phyloP scores from a whole-genome alignment of 2,113 vertebrate genomes.

The Paramormyrops kingsleyae region DNA sequence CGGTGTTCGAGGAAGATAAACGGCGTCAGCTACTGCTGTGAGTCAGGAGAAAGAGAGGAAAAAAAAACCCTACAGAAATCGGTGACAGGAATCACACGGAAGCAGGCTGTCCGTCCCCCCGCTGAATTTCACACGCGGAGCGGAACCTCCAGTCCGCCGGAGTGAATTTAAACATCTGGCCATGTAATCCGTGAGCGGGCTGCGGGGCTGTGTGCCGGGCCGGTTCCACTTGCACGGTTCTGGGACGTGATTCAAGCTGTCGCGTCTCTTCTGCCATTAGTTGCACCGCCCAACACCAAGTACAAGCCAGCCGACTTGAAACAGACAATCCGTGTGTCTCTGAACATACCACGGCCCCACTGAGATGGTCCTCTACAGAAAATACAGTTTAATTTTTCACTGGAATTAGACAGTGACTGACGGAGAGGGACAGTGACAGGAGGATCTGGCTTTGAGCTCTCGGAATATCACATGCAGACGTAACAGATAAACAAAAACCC shows the following conservation, averaged over 20 bases:
- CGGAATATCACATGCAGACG: background rate
- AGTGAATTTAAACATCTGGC: slow-evolving; percentile 13
- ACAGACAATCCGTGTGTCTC: background rate
- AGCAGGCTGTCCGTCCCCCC: background rate
- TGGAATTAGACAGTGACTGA: background rate
- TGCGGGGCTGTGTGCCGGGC: background rate
- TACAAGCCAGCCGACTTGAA: background rate
- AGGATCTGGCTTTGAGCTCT: background rate
- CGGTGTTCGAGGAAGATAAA: background rate
- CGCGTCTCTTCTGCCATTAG: background rate
- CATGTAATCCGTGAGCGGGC: background rate
- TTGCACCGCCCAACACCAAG: background rate
- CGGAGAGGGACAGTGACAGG: background rate
- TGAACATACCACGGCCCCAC: background rate
- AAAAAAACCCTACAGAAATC: background rate
- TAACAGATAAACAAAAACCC: background rate
- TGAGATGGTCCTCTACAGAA: background rate
- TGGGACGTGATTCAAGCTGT: background rate
- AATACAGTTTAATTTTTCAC: background rate
- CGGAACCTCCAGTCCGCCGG: slow-evolving; percentile 3
- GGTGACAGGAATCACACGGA: background rate
- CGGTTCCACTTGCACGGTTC: background rate
- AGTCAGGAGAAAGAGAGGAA: background rate
- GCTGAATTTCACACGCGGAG: slow-evolving; percentile 5
- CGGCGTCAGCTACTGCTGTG: background rate